Conservation (phyloP, 2,888 invertebrate genomes). For the Tiliacea citrago region DNA sequence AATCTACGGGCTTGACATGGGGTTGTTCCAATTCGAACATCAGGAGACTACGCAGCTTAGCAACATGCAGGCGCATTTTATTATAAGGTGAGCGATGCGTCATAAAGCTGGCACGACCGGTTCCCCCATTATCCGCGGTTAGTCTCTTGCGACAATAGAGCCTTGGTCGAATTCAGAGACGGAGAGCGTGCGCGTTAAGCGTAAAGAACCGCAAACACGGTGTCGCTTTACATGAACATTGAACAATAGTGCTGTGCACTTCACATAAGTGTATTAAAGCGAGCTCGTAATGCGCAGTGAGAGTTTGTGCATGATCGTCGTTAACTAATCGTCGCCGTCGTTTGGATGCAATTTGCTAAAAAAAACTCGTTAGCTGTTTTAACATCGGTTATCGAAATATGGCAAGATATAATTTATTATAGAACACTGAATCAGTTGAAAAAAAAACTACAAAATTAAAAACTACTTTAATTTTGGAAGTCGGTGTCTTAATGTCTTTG, state of each 20-base stretch:
- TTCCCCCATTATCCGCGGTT: constrained; percentile 82
- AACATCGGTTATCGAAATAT: not conserved
- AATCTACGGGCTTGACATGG: constrained; percentile 11
- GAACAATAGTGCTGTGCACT: constrained; percentile 80
- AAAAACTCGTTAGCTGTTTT: not conserved
- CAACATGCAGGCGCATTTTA: constrained; percentile 75
- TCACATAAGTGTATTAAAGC: constrained; percentile 57
- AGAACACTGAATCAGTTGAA: not conserved
- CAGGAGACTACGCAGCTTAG: constrained; percentile 61
- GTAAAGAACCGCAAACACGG: constrained; percentile 75
- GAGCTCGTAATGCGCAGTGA: constrained; percentile 25
- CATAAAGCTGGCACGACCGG: constrained; percentile 81
- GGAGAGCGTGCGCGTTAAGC: constrained; percentile 76
- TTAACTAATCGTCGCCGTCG: constrained; percentile 20
- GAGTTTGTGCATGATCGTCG: constrained; percentile 33
- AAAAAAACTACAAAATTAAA: no score
- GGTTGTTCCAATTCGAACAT: constrained; percentile 36
- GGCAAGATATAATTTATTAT: not conserved
- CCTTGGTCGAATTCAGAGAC: constrained; percentile 82
- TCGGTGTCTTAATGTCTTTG: no score
- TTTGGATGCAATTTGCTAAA: constrained; percentile 9
- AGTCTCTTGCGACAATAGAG: constrained; percentile 78
- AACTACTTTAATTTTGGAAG: no score
- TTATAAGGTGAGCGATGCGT: constrained; percentile 81
- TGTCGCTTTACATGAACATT: constrained; percentile 79